Evolutionary conservation across 2,888 invertebrate genomes (phyloP).

Genomic region (Noctua comes): DNA sequence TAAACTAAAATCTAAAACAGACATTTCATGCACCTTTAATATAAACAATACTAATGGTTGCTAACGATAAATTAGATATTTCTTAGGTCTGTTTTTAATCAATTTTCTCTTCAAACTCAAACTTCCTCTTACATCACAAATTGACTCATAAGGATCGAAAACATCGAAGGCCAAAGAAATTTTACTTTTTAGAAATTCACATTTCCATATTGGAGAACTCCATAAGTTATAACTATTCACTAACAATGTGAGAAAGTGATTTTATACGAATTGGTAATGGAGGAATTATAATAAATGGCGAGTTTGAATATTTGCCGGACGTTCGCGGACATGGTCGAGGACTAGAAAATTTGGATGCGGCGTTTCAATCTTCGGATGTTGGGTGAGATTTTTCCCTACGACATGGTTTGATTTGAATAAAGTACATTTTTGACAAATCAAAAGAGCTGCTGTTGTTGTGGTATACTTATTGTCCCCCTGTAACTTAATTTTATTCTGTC

Average conservation of each 20-base stretch:
- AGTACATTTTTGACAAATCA: not conserved
- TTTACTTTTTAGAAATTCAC: slow-evolving; percentile 61
- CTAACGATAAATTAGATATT: slow-evolving; percentile 1
- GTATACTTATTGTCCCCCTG: not conserved
- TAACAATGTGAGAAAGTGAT: slow-evolving; percentile 71
- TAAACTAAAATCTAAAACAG: not conserved
- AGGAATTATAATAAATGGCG: slow-evolving; percentile 57
- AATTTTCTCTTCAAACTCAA: no score
- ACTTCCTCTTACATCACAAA: slow-evolving; percentile 15
- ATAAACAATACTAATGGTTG: not conserved
- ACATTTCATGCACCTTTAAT: not conserved
- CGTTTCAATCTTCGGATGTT: not conserved
- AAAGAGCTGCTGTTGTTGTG: not conserved
- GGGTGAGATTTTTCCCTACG: not conserved
- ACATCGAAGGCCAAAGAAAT: slow-evolving; percentile 27
- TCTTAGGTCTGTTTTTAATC: not conserved
- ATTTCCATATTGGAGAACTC: slow-evolving; percentile 62
- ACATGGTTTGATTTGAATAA: not conserved
- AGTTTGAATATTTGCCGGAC: slow-evolving; percentile 51
- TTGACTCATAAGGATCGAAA: slow-evolving; percentile 10
- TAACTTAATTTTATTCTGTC: not conserved
- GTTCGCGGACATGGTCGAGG: not conserved
- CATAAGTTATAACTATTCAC: slow-evolving; percentile 45
- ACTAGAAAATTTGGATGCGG: slow-evolving; percentile 35
- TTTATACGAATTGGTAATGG: slow-evolving; percentile 64